Evolutionary conservation across 2,888 invertebrate genomes (phyloP), one percentile per base, ranked within the genome.

Genomic region (Nomada goodeniana): DNA sequence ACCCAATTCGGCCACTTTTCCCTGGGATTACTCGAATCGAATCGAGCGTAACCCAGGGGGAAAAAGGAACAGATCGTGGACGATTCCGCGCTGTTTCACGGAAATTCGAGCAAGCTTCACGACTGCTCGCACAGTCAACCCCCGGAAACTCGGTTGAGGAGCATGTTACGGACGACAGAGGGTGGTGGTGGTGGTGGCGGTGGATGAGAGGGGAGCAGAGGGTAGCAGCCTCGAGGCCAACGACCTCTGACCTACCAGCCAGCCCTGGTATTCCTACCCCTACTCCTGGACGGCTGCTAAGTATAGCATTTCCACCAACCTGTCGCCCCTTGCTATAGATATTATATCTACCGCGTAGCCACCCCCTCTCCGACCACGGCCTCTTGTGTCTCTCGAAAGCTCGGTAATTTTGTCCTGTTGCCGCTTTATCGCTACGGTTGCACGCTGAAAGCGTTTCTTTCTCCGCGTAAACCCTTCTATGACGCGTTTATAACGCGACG

Each of bases 191-290:
- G 74, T 65, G 73, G 70, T 71, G 70, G 80, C 70, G 83, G 53
- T 15, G 44, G 47, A 26, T 7, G 36, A 36, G 7, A 36, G 36
- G 52, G 36, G 63, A 44, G 23, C 26, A 57, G 57, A 68, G 85
- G 83, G 80, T 76, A 83, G 83, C 77, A 83, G 83, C 84, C 84
- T 82, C 83, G 85, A 86, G 92, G 92, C 80, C 93, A 91, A 91
- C 90, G 93, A 93, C 89, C 93, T 92, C 84, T 93, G 93, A 93
- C 93, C 93, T 90, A 92, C 90, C 91, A 87, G 88, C 88, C 84
- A 88, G 87, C 80, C 89, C 88, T 87, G 87, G 86, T 89, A 88
- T 88, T 80, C 82, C 83, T 72, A 81, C 85, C 88, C 90, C 90
- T 71, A 87, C 90, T 55, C 64, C 59, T 64, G 36, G 55, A 13